Evolutionary conservation across 2,888 invertebrate species (phyloP), one percentile per base, ranked within the genome.

Genomic region (Pollenia griseotomentosa): DNA sequence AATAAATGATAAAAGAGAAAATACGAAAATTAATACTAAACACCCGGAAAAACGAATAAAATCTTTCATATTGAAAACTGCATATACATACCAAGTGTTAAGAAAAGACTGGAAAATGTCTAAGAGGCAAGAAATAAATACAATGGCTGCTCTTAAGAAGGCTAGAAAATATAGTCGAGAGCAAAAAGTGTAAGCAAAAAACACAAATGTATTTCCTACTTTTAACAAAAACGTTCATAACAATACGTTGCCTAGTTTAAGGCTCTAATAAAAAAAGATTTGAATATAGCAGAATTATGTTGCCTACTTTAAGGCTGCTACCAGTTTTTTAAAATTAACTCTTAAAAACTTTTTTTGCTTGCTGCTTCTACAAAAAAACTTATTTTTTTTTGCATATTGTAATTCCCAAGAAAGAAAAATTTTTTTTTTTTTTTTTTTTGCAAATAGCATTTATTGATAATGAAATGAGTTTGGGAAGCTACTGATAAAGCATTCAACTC

Each of bases 401-500:
- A 12, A 12, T 63, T 71, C 5, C 5, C 11, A 16, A 23, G 40
- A 14, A 46, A 12, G 14, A 16, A 2, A 53, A 65, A 40, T n/a
- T n/a, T n/a, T n/a, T n/a, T 16, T 70, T 55, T 11, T 55, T 2
- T n/a, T 44, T 44, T 16, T 16, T 61, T 77, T 77, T 19, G 53
- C 66, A 68, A 78, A 83, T 79, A 73, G 70, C 70, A 86, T 83
- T 86, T 78, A 81, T 77, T 74, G 83, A 84, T 68, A 70, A 61
- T 73, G 80, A 75, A 80, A 83, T 77, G 81, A 73, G 59, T 59
- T 75, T 71, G 65, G 42, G 59, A 59, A 84, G 79, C 84, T 68
- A 74, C 81, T 87, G 84, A 84, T 87, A 87, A 81, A 81, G 66
- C 51, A 87, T 87, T 84, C 84, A 84, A 87, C 68, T 81, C 84